Conservation (phyloP, 2,888 invertebrate species). For the Napeogenes inachia region DNA sequence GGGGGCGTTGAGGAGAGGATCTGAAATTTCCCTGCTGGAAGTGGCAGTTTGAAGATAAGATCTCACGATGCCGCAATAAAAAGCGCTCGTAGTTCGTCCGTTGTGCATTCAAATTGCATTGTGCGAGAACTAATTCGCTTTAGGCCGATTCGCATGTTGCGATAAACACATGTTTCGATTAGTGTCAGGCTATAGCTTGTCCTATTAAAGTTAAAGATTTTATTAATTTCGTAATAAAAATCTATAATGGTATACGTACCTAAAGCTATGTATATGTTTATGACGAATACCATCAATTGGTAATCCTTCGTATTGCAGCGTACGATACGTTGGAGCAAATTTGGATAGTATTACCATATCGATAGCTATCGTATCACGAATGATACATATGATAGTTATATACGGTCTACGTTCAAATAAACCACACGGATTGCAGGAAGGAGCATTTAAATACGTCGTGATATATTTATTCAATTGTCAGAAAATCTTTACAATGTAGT, state of each 20-base stretch:
- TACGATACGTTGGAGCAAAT: too few species aligned
- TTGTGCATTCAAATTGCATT: constrained; percentile 79
- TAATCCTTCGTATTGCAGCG: too few species aligned
- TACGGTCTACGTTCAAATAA: not conserved
- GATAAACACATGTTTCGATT: constrained; percentile 76
- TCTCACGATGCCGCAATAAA: constrained; percentile 78
- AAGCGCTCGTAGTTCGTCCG: constrained; percentile 75
- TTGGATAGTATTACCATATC: too few species aligned
- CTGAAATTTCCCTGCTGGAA: constrained; percentile 77
- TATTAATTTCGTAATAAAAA: not conserved
- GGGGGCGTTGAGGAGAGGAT: constrained; percentile 48
- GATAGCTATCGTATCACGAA: too few species aligned
- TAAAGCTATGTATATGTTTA: too few species aligned
- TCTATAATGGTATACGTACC: too few species aligned
- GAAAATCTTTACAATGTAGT: constrained; percentile 19
- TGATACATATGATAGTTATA: not conserved
- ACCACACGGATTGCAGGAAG: not conserved
- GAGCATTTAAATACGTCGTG: constrained; percentile 18
- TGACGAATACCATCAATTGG: too few species aligned
- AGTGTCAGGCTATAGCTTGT: constrained; percentile 38
- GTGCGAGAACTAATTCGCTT: constrained; percentile 78
- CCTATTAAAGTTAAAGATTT: constrained; percentile 18
- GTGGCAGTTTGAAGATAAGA: constrained; percentile 77
- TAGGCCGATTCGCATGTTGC: constrained; percentile 75
- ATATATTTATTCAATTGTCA: constrained; percentile 19